A percentile compares a stretch with the other conserved stretches of the same genome.
Conservation (phyloP, 2,113 vertebrate species). For the Athene noctua region DNA sequence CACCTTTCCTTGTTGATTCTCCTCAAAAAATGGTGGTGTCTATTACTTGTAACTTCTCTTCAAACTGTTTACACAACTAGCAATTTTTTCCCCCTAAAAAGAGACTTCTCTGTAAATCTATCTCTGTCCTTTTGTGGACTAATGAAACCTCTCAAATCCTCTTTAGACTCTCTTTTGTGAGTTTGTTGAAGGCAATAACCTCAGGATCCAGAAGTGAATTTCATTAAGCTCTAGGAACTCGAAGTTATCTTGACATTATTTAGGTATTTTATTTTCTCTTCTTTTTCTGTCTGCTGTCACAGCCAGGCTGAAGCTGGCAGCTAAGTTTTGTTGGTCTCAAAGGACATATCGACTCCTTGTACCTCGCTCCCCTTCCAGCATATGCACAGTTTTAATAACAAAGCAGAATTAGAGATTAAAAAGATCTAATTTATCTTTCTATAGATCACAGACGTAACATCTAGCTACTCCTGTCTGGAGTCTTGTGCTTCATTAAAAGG, state of each 20-base stretch:
- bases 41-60: background rate
- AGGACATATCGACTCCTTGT: background rate
- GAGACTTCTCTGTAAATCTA: background rate
- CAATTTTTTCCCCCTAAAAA: background rate
- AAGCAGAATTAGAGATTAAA: background rate
- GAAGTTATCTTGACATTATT: background rate
- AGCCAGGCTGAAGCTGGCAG: background rate
- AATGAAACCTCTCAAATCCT: slow-evolving; percentile 4
- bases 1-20: background rate
- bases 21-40: background rate
- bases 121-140: background rate
- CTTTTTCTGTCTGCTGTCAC: background rate
- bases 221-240: background rate
- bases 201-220: background rate
- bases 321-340: background rate
- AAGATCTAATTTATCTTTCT: background rate
- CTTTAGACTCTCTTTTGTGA: background rate
- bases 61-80: background rate
- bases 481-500: background rate
- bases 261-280: background rate
- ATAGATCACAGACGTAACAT: background rate
- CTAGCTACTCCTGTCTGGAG: background rate
- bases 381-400: background rate
- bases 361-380: background rate
- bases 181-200: background rate